Evolutionary conservation across 2,888 invertebrate genomes (phyloP).

Genomic region (Eupsilia transversa): DNA sequence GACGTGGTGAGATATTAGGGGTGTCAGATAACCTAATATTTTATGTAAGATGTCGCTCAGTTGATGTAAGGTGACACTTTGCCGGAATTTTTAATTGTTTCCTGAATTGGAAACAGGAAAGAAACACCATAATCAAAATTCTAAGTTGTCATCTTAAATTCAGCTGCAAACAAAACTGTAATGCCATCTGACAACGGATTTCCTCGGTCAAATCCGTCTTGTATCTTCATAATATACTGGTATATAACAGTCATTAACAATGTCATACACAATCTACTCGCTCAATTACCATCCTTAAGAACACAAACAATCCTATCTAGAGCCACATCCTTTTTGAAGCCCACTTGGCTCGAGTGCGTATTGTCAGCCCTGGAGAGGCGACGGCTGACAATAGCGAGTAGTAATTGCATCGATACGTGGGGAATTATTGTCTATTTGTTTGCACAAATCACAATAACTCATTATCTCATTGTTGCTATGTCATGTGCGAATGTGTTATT

Average conservation of each 20-base stretch:
- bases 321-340: constrained; percentile 31
- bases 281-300: constrained; percentile 25
- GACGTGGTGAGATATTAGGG: constrained; percentile 52
- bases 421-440: constrained; percentile 59
- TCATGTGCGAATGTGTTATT: constrained; percentile 39
- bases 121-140: constrained; percentile 15
- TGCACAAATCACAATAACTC: constrained; percentile 48
- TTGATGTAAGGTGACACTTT: constrained; percentile 17
- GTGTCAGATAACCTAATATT: constrained; percentile 48
- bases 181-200: constrained; percentile 1
- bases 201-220: constrained; percentile 6
- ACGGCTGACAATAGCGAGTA: constrained; percentile 59
- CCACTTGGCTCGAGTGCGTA: constrained; percentile 44
- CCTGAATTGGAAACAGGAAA: constrained; percentile 22
- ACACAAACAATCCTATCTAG: constrained; percentile 34
- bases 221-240: not conserved
- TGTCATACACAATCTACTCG: constrained; percentile 16
- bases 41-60: constrained; percentile 10
- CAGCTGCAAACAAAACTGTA: not conserved
- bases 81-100: constrained; percentile 41
- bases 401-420: constrained; percentile 62
- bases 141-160: not conserved
- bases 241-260: not conserved
- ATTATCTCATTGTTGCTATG: constrained; percentile 56
- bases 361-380: constrained; percentile 60